These are phyloP conservation scores for Tigriopus japonicus DNA, from an alignment of 1,140 invertebrate genomes.

Conservation along the genomic window DNA sequence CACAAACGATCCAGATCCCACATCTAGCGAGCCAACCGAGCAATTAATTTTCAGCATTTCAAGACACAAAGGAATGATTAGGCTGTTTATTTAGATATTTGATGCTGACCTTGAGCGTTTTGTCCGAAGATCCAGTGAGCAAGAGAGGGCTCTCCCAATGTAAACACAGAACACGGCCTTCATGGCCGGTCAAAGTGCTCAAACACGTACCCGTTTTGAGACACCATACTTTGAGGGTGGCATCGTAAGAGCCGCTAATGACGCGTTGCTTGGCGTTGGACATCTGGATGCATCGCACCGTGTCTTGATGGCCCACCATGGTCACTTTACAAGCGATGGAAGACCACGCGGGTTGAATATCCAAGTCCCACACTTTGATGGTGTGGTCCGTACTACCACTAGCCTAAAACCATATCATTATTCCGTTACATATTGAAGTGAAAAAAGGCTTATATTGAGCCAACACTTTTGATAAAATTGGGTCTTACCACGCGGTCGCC, in stretches of 20 bases:
- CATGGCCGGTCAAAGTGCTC: slow-evolving; percentile 31
- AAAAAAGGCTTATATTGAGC: background rate
- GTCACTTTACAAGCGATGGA: slow-evolving; percentile 36
- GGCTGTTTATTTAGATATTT: too few relatives aligned
- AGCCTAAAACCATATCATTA: slow-evolving; percentile 19
- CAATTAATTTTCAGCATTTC: too few relatives aligned
- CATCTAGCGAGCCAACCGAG: too few relatives aligned
- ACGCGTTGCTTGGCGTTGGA: slow-evolving; percentile 28
- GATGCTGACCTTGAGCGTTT: slow-evolving; percentile 36
- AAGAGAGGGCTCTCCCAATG: slow-evolving; percentile 30
- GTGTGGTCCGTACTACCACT: slow-evolving; percentile 31
- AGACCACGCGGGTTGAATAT: slow-evolving; percentile 32
- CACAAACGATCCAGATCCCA: too few relatives aligned
- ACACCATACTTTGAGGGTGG: slow-evolving; percentile 24
- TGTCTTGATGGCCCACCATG: slow-evolving; percentile 33
- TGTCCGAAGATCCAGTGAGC: slow-evolving; percentile 34
- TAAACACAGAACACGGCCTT: slow-evolving; percentile 32
- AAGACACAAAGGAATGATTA: too few relatives aligned
- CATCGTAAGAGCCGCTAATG: slow-evolving; percentile 26
- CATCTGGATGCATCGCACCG: slow-evolving; percentile 22
- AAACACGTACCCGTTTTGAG: slow-evolving; percentile 24
- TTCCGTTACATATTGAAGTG: background rate
- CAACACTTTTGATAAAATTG: too few relatives aligned
- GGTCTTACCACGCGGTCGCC: slow-evolving; percentile 30
- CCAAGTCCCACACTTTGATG: slow-evolving; percentile 37